Base-by-base conservation (phyloP, 64 coral and sea anemone species). In the Montipora sp. region DNA sequence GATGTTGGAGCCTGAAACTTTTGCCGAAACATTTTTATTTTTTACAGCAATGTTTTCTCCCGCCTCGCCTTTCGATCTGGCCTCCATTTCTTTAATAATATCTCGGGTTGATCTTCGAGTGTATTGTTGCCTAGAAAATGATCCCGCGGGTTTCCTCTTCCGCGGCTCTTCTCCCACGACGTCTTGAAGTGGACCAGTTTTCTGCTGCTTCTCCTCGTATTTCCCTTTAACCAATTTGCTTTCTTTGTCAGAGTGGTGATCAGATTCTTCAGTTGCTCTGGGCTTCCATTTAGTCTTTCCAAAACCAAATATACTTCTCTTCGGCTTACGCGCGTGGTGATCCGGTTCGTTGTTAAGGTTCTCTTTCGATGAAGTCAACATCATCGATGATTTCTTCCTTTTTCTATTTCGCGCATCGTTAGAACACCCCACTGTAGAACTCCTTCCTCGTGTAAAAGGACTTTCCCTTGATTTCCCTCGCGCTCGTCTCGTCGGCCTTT, bases 61-160 rank as follows among this genome's bases (percentile, higher is more conserved):
- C 14, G 36, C 47, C 7, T 71, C 63, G 2, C 82, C 65, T 51
- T 85, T 85, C 1, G 87, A 79, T 19, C 91, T 76, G 13, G 91
- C 76, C 55, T 93, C 91, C 83, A 93, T 93, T 80, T 93, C 91
- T 36, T 59, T 77, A 2, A 93, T 93, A 24, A 93, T 93, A 8
- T 93, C 91, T n/a, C 84, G 73, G 21, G 91, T 59, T 43, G 91
- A 93, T 53, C 91, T 78, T 7, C 91, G 63, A 6, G 75, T 93
- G 75, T 84, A 86, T 1, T 80, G 46, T 14, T 61, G 46, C 6
- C 91, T 45, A 3, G 90, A 92, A 59, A 92, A 77, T 18, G 82
- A 51, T 71, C 82, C 82, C 44, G 45, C 82, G 65, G 63, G 82
- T 48, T n/a, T 18, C 18, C 82, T 49, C 45, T 27, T 14, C 18